These are phyloP conservation scores for Petrocephalus zakoni DNA, from an alignment of 2,113 vertebrate genomes.

Conservation along the genomic window DNA sequence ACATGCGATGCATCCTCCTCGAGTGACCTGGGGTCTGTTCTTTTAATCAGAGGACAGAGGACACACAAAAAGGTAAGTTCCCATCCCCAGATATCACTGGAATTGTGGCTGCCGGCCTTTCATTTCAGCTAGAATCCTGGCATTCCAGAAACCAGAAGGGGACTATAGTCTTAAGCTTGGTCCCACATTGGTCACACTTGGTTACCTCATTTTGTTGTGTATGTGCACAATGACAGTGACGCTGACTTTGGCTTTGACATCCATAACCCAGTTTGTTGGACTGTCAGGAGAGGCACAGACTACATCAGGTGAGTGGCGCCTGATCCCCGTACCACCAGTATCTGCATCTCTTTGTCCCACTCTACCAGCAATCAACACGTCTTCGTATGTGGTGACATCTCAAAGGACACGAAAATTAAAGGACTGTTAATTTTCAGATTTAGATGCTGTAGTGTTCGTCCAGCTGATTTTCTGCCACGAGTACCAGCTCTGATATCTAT, in stretches of 20 bases:
- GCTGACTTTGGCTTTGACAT: background rate
- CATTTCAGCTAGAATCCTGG: background rate
- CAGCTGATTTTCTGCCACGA: background rate
- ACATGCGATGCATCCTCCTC: background rate
- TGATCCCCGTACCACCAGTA: background rate
- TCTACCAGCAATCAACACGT: background rate
- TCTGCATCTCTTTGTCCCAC: background rate
- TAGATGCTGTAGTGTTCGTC: conserved; percentile 31
- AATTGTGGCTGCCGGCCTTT: background rate
- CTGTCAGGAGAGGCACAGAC: background rate
- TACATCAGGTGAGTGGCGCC: background rate
- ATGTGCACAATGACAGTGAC: background rate
- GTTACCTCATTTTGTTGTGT: background rate
- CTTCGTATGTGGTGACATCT: background rate
- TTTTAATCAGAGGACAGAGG: background rate
- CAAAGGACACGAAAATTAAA: conserved; percentile 1
- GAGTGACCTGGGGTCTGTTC: background rate
- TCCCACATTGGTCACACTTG: background rate
- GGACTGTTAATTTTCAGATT: background rate
- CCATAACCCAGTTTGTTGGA: background rate
- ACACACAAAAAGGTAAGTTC: background rate
- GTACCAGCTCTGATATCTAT: conserved; percentile 26
- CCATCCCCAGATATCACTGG: background rate
- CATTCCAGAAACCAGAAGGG: background rate
- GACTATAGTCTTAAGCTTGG: background rate